Base-by-base conservation (phyloP, 2,113 vertebrate species). In the Oxyura jamaicensis region DNA sequence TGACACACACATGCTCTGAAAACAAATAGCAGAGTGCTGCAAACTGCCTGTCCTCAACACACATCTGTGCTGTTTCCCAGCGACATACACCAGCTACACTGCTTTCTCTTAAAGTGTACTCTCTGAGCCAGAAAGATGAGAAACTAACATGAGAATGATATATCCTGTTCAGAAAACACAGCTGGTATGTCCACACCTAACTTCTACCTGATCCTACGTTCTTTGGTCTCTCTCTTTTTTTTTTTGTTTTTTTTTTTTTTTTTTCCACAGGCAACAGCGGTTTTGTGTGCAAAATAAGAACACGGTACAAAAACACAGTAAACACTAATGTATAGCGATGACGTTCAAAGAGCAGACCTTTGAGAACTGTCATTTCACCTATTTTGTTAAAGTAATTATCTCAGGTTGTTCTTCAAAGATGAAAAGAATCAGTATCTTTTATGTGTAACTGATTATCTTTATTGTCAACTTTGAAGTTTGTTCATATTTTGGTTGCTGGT, bases 1-100 rank as follows among this genome's bases (percentile, higher is more conserved):
- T 55, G 63, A 93, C 85, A 83, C 25, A n/a, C 48, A 87, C 93
- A 55, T 62, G 52, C 58, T 87, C 75, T 20, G 74, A 76, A 88
- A 93, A 88, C 83, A 91, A 95, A 94, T 4, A 77, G 48, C 78
- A 87, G 60, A 77, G 69, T 23, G 66, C 81, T 44, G 48, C 0
- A 0, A 1, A 6, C 66, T 85, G 60, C 19, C 3, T 58, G 82
- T 62, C 62, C 71, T n/a, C 0, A 0, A 60, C 22, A 86, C 76
- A 69, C 81, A 69, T 92, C 89, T 96, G 94, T 86, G 86, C 86
- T 92, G 25, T 60, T 44, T 92, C 93, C 69, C 74, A 75, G 29
- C 3, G 0, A 95, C 48, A 68, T 1, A 82, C 58, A 91, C 29
- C 80, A 92, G 94, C 77, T 72, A 85, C 25, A 4, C 33, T 58